Base-by-base conservation (phyloP, 1,140 invertebrate species). In the Drosophila erecta region DNA sequence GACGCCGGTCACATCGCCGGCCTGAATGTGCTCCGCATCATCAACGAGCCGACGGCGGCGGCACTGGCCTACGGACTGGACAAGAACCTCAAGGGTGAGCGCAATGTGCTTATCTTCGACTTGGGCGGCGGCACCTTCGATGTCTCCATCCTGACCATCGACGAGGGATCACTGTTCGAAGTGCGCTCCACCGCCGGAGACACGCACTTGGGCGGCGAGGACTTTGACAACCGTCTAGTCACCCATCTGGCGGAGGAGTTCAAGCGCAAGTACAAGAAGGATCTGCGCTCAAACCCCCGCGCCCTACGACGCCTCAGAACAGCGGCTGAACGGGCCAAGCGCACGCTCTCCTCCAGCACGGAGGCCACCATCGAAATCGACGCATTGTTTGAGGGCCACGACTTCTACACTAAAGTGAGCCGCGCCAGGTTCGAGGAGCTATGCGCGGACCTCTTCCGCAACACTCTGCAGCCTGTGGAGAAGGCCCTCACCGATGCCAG, bases 381-480 rank as follows among this genome's bases (percentile, higher is more conserved):
- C 84, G 95, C 95, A 7, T 90, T 96, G 8, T 94, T 94, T 64
- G 95, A 96, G 67, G 95, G 95, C 2, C 93, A 96, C 14, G 97
- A 98, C 91, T 97, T 97, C 91, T 97, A 97, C 92, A 96, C 96
- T 0, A 96, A 95, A 87, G 94, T 98, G 33, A 95, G 96, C n/a
- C 94, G 97, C 76, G 97, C 97, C 8, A 93, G 96, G 46, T 97
- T 97, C 89, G 97, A 98, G 93, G 97, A 97, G 92, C 92, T 98
- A 17, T 96, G 96, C 90, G 95, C 95, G 49, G 97, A 98, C 93
- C 93, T 98, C 35, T 96, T 96, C 92, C 92, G 94, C 56, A 91
- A 93, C 5, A 96, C 95, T 6, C 80, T 96, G 38, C 93, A 93
- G 27, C 96, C 96, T 0, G 95, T 96, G 4, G 95, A 96, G 77